Base-by-base conservation (phyloP, 2,888 invertebrate genomes). In the Chesias legatella region DNA sequence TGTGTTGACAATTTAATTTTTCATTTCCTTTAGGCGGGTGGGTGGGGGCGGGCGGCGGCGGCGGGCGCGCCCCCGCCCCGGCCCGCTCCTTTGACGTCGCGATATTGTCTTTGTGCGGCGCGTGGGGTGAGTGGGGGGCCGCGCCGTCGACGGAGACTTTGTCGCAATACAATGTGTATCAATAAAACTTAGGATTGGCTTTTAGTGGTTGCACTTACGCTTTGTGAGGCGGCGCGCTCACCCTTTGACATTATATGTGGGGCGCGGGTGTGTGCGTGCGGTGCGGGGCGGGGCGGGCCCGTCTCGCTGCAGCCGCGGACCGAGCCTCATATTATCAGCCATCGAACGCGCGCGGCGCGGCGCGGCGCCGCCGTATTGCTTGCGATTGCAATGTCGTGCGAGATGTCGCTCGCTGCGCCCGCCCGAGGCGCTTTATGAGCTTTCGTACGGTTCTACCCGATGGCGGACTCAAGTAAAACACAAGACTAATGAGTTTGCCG, bases 121-220 rank as follows among this genome's bases (percentile, higher is more conserved):
- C 75, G 76, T 79, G 85, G 85, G 82, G 79, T 81, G 81, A 71
- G 81, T 72, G 73, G 74, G 82, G 73, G 79, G n/a, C n/a, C n/a
- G n/a, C 81, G 70, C 72, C 73, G 76, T 58, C 80, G 79, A 69
- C 82, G 76, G 84, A 85, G 86, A 88, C 88, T 86, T 86, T 88
- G 88, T 88, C 88, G 86, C 88, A 88, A 88, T 88, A 88, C 86
- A 88, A 88, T 88, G 88, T 88, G 88, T 88, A 88, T 88, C 88
- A 88, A 88, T 88, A 88, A 88, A 88, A 88, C 88, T 88, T 88
- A 86, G 88, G 86, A 88, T 88, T 88, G 88, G 88, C 88, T 88
- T 88, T 88, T 88, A 88, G 88, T 86, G 88, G 88, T 86, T 86
- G 88, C 86, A 88, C 88, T 88, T 86, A 88, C 88, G 86, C 85